These are phyloP conservation scores for Limnephilus auricula DNA, from an alignment of 2,888 invertebrate species.

Conservation along the genomic window DNA sequence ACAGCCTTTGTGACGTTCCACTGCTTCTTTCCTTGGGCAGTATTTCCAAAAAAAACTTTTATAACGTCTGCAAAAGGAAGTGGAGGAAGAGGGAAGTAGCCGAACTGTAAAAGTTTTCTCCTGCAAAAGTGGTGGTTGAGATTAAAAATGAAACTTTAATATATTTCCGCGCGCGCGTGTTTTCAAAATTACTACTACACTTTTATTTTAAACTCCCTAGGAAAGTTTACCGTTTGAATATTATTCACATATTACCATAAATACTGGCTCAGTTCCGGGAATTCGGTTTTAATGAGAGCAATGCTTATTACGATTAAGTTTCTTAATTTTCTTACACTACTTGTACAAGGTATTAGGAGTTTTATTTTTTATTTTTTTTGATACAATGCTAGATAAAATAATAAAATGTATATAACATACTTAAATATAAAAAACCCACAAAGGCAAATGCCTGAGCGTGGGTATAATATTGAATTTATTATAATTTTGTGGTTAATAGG, in stretches of 20 bases:
- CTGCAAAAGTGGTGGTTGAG: background rate
- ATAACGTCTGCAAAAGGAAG: slow-evolving; percentile 12
- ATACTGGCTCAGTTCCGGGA: background rate
- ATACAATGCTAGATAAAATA: too few relatives aligned
- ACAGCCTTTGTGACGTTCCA: background rate
- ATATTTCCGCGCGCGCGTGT: background rate
- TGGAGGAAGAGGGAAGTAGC: background rate
- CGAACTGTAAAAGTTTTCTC: background rate
- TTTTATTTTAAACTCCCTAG: background rate
- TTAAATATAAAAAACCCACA: too few relatives aligned
- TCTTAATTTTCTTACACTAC: too few relatives aligned
- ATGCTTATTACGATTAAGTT: background rate
- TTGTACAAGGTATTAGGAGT: too few relatives aligned
- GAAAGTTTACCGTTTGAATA: background rate
- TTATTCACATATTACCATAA: background rate
- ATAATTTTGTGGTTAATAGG: too few relatives aligned
- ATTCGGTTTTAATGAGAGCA: background rate
- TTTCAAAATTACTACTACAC: background rate
- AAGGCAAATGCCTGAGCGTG: too few relatives aligned
- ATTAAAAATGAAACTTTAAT: slow-evolving; percentile 45
- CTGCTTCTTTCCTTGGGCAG: background rate
- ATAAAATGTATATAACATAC: too few relatives aligned
- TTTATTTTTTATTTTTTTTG: too few relatives aligned
- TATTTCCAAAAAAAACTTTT: slow-evolving; percentile 28
- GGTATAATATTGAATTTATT: too few relatives aligned